Conservation (phyloP, 2,113 vertebrate species). For the Ceuthmochares aereus region DNA sequence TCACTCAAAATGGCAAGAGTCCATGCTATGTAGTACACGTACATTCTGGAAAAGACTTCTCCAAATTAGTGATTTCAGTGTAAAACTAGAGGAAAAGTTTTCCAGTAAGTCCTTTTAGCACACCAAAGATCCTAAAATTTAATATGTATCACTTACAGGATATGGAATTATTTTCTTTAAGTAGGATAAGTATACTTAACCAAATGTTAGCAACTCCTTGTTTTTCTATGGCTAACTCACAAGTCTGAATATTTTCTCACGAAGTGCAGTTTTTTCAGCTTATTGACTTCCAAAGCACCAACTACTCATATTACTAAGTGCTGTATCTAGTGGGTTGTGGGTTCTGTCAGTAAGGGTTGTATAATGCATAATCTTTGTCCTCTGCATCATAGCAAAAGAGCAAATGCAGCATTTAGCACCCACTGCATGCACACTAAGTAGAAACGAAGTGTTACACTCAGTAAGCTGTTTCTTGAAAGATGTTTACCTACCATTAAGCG, state of each 20-base stretch:
- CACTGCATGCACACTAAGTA: neutral
- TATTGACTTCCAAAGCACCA: neutral
- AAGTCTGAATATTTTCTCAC: neutral
- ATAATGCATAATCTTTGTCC: neutral
- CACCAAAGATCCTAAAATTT: neutral
- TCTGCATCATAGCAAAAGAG: neutral
- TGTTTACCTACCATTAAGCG: constrained; percentile 18
- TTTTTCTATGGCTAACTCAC: neutral
- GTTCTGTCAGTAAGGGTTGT: neutral
- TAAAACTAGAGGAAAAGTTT: neutral
- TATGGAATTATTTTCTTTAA: neutral
- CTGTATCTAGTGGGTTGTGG: neutral
- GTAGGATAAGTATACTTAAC: neutral
- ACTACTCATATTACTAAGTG: neutral
- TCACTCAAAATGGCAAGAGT: neutral
- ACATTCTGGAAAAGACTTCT: neutral
- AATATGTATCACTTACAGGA: neutral
- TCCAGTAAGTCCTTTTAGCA: neutral
- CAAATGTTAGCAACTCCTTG: neutral
- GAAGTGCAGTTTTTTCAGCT: neutral
- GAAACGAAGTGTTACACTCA: neutral
- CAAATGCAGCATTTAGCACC: neutral
- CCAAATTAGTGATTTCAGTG: neutral
- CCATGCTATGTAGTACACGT: neutral
- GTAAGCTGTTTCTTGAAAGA: neutral